Evolutionary conservation across 2,113 vertebrate species (phyloP), one percentile per base, ranked within the genome.

Genomic region (Rhinolophus ferrumequinum): DNA sequence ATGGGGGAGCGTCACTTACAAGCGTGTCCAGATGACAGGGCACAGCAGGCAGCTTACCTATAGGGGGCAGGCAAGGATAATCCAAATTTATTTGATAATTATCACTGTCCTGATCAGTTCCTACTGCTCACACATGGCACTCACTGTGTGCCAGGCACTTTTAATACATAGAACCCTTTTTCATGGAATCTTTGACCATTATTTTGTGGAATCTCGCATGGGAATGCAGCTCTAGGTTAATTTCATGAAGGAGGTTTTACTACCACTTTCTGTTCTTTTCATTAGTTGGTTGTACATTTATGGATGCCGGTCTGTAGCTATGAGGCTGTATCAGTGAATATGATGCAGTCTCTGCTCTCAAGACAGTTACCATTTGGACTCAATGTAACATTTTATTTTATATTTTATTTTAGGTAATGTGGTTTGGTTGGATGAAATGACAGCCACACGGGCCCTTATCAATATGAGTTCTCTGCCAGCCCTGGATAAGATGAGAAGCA

Each of bases 381-480:
- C 4, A 33, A 35, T 35, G 6, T 91, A 18, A 69, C n/a, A 73
- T 92, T 96, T 95, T 69, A 0, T 97, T 98, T 95, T 96, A 21
- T 95, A 2, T 97, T 95, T 98, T 97, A 44, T 98, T 22, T 97
- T 66, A 99, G 99, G 99, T 98, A 99, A 99, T 6, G 99, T 99
- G 82, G 99, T 99, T 80, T 99, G 99, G 99, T 98, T 99, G 14
- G 99, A 99, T 93, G 99, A 99, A 93, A 98, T 99, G 97, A 99
- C 99, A 4, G 99, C 99, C 33, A 98, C 99, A 19, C 98, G 99
- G 84, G 99, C 99, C 6, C 98, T 99, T 19, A 99, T 99, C 97
- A 99, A 99, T 97, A 98, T 99, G 98, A 99, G 99, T 97, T 98
- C 98, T 54, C 98, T 99, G 98, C 99, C 99, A 9, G 98, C 99